Conservation (phyloP, 2,888 invertebrate species). For the Penaeus monodon region DNA sequence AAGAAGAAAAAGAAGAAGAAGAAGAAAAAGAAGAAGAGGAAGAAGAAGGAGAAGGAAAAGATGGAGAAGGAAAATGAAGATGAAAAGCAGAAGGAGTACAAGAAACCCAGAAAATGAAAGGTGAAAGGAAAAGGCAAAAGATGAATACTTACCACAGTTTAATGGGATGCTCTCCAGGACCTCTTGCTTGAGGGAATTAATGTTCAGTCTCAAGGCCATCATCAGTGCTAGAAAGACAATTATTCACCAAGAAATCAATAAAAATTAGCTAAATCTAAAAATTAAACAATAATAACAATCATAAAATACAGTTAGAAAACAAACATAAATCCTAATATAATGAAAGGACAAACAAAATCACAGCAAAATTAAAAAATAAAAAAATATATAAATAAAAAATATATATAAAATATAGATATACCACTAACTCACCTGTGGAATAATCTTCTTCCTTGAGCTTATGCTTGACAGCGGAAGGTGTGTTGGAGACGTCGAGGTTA, state of each 20-base stretch:
- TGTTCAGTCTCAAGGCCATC: slow-evolving; percentile 88
- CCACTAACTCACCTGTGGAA: slow-evolving; percentile 72
- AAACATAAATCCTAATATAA: too few relatives aligned
- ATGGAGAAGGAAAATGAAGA: neutral
- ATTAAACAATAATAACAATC: too few relatives aligned
- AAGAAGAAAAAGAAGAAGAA: too few relatives aligned
- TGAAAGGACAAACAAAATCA: too few relatives aligned
- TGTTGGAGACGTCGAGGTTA: slow-evolving; percentile 86
- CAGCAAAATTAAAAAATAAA: too few relatives aligned
- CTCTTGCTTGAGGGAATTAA: slow-evolving; percentile 80
- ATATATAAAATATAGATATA: slow-evolving; percentile 12
- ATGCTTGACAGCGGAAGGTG: slow-evolving; percentile 79
- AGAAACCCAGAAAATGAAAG: neutral
- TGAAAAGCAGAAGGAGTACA: neutral
- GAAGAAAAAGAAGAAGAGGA: too few relatives aligned
- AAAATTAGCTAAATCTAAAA: slow-evolving; percentile 6
- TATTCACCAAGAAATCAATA: slow-evolving; percentile 1
- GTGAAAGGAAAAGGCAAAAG: slow-evolving; percentile 23
- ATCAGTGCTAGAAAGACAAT: slow-evolving; percentile 77
- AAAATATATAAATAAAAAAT: neutral
- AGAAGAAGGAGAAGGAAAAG: too few relatives aligned
- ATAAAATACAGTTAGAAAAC: too few relatives aligned
- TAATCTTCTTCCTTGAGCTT: slow-evolving; percentile 76
- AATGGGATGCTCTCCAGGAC: slow-evolving; percentile 86
- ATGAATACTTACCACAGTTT: slow-evolving; percentile 77